A percentile compares a stretch with the other conserved stretches of the same genome.
phyloP scores from a whole-genome alignment of 2,113 vertebrate genomes.

The Sula dactylatra region DNA sequence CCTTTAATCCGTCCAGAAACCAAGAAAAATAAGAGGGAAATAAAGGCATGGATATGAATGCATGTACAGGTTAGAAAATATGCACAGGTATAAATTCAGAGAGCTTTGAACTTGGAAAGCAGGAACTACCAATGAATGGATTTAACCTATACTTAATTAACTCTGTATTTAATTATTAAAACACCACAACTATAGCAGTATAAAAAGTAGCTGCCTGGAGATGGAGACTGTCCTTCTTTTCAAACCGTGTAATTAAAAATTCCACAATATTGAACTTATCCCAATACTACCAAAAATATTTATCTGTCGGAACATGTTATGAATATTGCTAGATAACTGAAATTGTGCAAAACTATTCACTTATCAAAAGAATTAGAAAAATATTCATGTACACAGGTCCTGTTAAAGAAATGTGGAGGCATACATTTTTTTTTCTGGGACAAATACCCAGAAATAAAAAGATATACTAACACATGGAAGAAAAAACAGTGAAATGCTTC shows the following conservation, averaged over 20 bases:
- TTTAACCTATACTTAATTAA: not conserved
- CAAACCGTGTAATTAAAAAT: not conserved
- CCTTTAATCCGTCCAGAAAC: not conserved
- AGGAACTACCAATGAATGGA: not conserved
- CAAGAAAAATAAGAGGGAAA: not conserved
- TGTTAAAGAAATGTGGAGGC: not conserved
- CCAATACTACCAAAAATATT: not conserved
- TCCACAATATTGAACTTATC: not conserved
- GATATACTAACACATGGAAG: not conserved
- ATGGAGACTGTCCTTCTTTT: not conserved
- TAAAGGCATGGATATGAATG: not conserved
- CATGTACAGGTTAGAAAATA: not conserved
- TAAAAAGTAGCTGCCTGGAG: not conserved
- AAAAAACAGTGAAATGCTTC: not conserved
- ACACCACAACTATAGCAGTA: not conserved
- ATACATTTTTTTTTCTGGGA: not conserved
- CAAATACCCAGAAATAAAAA: not conserved
- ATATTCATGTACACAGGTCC: not conserved
- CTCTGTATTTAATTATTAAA: constrained; percentile 20
- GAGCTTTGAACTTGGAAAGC: not conserved
- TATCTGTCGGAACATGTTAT: not conserved
- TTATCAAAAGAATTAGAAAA: not conserved
- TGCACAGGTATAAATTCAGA: not conserved
- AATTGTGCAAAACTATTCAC: not conserved
- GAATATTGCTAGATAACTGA: not conserved